Base-by-base conservation (phyloP, 2,797 vertebrate species). In the Sebastes alutus region DNA sequence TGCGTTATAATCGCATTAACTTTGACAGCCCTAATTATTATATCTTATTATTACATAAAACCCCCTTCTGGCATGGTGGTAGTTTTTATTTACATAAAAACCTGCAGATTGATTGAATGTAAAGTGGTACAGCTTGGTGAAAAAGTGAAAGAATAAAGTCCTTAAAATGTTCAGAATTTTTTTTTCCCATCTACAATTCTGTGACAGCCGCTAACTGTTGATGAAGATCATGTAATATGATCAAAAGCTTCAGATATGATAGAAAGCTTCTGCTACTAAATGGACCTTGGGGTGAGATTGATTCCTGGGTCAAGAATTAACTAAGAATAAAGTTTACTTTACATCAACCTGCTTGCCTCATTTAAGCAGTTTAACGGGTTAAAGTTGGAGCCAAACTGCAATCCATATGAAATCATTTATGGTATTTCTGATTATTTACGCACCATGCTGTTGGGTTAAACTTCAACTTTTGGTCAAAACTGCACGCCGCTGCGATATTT, bases 381-480 rank as follows among this genome's bases (percentile, higher is more conserved):
- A 10, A 52, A 72, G 32, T 30, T 52, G 32, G 10, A 71, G 11
- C 13, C 18, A 70, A 38, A 49, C 7, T 38, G 13, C 7, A 60
- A 61, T 55, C 23, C 18, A 10, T 79, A 9, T 30, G 29, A 25
- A 25, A 25, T 25, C 23, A 25, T 25, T 25, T 25, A 4, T 61
- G 0, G 2, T 18, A 9, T 49, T 65, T 72, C 22, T 58, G 55
- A 22, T 35, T 46, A 70, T 46, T 72, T 61, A 33, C 4, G 20
- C 20, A 38, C 20, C n/a, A 6, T 25, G 0, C 9, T 38, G 16
- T 60, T 27, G 9, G 25, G 22, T 67, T 66, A 7, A 65, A 71
- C 18, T 62, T 38, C 55, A 59, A 11, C 22, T 59, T 18, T 73
- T 80, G 46, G 27, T 81, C 49, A 81, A 70, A 72, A 69, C 32